Evolutionary conservation across 1,140 invertebrate genomes (phyloP), one percentile per base, ranked within the genome.

Genomic region (Bombus affinis): DNA sequence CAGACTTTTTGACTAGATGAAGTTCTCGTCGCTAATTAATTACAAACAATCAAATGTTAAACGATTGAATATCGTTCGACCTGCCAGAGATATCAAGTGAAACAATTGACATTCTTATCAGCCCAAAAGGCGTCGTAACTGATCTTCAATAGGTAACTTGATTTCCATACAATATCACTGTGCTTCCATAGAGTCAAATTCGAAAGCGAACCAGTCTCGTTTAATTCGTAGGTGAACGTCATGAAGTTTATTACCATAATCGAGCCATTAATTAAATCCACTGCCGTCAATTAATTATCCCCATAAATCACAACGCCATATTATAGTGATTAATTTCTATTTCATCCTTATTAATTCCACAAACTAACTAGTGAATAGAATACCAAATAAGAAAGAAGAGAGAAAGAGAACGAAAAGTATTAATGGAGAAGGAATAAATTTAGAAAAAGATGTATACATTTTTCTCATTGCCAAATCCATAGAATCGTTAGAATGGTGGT

Each of bases 251-350:
- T 84, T 79, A 59, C 0, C 39, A 53, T 44, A 62, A 59, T 44
- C 25, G 66, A 53, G 25, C 9, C 53, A 70, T 79, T 79, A 84
- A 84, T 84, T 71, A 79, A 70, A 84, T 62, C 22, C 76, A 71
- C 22, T 32, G 9, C 1, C 15, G 42, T 39, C 73, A 66, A 79
- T 76, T 77, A 68, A 83, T 85, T 71, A 79, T 12, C 66, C 53
- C 9, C 35, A 85, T 28, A 70, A 72, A 80, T 85, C 57, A 39
- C 32, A 62, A 62, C 15, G 32, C n/a, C 32, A 80, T 42, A 80
- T 80, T 80, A 66, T 37, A 15, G 28, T 32, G 76, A 80, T 72
- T 65, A 84, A 84, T 84, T 37, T 84, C 39, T n/a, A 72, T 39
- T 59, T 57, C n/a, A n/a, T n/a, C n/a, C 28, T n/a, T 18, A 37